These are phyloP conservation scores for Gymnarchus niloticus DNA, from an alignment of 2,113 vertebrate genomes.

Conservation along the genomic window DNA sequence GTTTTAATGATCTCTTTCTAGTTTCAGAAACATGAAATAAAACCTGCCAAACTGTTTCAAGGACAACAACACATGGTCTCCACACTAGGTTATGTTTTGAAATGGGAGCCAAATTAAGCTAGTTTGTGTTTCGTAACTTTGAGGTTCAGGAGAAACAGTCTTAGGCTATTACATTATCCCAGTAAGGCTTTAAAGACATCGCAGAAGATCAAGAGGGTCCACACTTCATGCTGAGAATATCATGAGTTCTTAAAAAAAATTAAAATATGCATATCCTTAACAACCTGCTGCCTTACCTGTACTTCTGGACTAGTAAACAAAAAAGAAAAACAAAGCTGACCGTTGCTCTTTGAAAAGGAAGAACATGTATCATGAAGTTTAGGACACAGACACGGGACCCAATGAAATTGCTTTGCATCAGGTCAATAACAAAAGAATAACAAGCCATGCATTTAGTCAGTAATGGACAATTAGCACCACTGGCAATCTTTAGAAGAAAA, in stretches of 20 bases:
- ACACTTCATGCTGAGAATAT: neutral
- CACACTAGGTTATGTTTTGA: constrained; percentile 11
- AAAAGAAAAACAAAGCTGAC: neutral
- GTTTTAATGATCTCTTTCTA: neutral
- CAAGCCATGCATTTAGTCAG: neutral
- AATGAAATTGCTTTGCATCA: neutral
- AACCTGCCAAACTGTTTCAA: constrained; percentile 3
- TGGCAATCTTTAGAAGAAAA: constrained; percentile 11
- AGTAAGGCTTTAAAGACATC: neutral
- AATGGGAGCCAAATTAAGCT: constrained; percentile 13
- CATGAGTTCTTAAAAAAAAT: neutral
- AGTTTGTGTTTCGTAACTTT: constrained; percentile 10
- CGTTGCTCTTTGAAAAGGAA: neutral
- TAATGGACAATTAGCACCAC: neutral
- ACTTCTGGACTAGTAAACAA: neutral
- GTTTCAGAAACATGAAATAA: constrained; percentile 12
- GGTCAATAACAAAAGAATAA: neutral
- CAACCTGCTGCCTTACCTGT: neutral
- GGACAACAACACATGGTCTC: constrained; percentile 13
- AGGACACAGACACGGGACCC: neutral
- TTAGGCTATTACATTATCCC: neutral
- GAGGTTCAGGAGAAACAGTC: neutral
- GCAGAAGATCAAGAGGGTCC: neutral
- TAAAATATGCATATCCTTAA: neutral
- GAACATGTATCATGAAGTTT: neutral